Evolutionary conservation across 2,888 invertebrate genomes (phyloP).

Genomic region (Oxycera nigricornis): DNA sequence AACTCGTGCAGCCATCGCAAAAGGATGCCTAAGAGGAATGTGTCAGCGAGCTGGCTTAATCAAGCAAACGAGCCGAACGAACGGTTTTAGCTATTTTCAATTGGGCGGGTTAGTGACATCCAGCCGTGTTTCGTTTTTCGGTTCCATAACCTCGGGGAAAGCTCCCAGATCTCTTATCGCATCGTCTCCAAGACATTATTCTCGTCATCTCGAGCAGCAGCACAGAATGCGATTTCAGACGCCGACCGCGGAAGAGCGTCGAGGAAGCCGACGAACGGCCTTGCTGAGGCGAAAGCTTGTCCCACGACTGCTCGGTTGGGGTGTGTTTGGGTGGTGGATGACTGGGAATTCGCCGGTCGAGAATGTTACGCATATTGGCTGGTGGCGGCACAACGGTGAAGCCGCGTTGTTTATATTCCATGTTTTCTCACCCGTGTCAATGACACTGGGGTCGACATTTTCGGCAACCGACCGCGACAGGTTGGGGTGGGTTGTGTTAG

Average conservation of each 20-base stretch:
- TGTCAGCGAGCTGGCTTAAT: background rate
- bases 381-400: background rate
- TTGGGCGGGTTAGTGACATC: constrained; percentile 37
- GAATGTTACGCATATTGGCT: background rate
- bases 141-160: background rate
- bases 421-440: constrained; percentile 32
- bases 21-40: background rate
- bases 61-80: constrained; percentile 1
- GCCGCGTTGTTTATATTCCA: constrained; percentile 27
- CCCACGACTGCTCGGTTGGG: background rate
- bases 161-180: constrained; percentile 16
- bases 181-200: background rate
- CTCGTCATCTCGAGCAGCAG: constrained; percentile 18
- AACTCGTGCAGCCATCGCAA: background rate
- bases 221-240: constrained; percentile 17
- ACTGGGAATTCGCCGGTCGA: constrained; percentile 11
- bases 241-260: background rate
- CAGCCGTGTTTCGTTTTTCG: constrained; percentile 3
- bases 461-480: background rate
- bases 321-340: constrained; percentile 8
- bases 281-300: constrained; percentile 29
- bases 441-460: constrained; percentile 31
- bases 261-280: constrained; percentile 21
- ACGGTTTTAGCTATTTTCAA: constrained; percentile 13
- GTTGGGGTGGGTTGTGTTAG: constrained; percentile 11